Percentiles rank a stretch among this genome's conserved stretches.
Evolutionary conservation across 1,140 invertebrate genomes (phyloP).

Genomic region (Bombus waltoni): DNA sequence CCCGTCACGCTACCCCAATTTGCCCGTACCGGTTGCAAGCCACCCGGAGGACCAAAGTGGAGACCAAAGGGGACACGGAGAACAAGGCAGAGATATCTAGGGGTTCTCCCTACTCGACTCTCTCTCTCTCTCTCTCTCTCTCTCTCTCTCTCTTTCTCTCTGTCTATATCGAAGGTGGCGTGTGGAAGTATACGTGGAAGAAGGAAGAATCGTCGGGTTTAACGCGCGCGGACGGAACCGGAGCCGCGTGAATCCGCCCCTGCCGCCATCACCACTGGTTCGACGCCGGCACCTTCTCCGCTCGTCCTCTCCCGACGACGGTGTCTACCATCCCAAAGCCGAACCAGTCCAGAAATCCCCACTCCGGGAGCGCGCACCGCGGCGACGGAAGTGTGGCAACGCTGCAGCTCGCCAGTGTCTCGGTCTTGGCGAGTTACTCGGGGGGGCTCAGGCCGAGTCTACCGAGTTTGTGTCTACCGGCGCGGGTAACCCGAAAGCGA

Average conservation of each 20-base stretch:
- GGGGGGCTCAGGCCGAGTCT: conserved; percentile 77
- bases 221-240: conserved; percentile 8
- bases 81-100: conserved; percentile 26
- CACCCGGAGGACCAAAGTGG: conserved; percentile 3
- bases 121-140: too few species aligned
- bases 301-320: conserved; percentile 59
- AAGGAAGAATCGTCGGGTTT: conserved; percentile 1
- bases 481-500: conserved; percentile 79
- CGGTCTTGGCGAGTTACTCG: conserved; percentile 78
- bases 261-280: conserved; percentile 57
- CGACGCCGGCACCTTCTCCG: conserved; percentile 62
- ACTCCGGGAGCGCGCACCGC: conserved; percentile 64
- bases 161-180: too few species aligned
- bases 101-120: conserved; percentile 5
- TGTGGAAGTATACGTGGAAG: neutral
- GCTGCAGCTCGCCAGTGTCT: conserved; percentile 76
- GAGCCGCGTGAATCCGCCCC: conserved; percentile 49
- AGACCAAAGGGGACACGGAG: conserved; percentile 25
- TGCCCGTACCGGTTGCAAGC: conserved; percentile 7
- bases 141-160: too few species aligned
- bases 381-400: conserved; percentile 77
- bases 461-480: conserved; percentile 81
- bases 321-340: conserved; percentile 70
- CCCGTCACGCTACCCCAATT: conserved; percentile 44
- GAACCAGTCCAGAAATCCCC: conserved; percentile 77